These are phyloP conservation scores for Eulithis testata DNA, from an alignment of 2,888 invertebrate species.

Conservation along the genomic window DNA sequence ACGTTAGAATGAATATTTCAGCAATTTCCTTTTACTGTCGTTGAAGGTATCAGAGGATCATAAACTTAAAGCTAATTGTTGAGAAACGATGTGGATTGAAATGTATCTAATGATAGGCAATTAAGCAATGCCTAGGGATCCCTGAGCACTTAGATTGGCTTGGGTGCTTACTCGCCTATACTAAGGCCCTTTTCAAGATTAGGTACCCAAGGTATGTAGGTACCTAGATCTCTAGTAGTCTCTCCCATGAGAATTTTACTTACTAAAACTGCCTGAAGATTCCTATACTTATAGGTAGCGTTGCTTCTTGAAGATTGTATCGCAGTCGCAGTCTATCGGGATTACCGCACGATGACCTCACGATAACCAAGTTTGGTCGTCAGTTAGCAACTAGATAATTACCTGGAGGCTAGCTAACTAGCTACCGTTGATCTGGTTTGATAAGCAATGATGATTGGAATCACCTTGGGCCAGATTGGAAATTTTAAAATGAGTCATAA, in stretches of 20 bases:
- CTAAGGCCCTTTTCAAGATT: neutral
- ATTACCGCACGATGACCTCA: constrained; percentile 26
- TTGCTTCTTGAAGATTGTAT: constrained; percentile 6
- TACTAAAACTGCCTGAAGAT: neutral
- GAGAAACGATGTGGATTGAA: constrained; percentile 23
- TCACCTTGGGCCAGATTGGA: neutral
- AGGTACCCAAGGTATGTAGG: neutral
- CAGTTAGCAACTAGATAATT: constrained; percentile 20
- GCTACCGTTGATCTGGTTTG: constrained; percentile 13
- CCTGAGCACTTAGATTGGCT: neutral
- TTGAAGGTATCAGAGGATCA: constrained; percentile 10
- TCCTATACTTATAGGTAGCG: neutral
- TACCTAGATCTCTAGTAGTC: too few relatives aligned
- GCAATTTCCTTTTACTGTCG: constrained; percentile 17
- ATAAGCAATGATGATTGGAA: constrained; percentile 2
- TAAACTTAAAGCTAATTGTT: constrained; percentile 23
- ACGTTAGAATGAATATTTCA: constrained; percentile 6
- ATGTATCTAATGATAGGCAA: constrained; percentile 21
- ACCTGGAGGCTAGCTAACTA: constrained; percentile 15
- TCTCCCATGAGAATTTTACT: too few relatives aligned
- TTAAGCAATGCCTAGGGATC: constrained; percentile 1
- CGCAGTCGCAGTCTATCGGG: constrained; percentile 12
- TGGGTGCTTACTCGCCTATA: too few relatives aligned
- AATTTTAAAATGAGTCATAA: neutral
- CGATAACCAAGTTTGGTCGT: constrained; percentile 19